A percentile compares a stretch with the other conserved stretches of the same genome.
These are phyloP conservation scores for Grantiella picta DNA, from an alignment of 2,113 vertebrate genomes.

Conservation along the genomic window DNA sequence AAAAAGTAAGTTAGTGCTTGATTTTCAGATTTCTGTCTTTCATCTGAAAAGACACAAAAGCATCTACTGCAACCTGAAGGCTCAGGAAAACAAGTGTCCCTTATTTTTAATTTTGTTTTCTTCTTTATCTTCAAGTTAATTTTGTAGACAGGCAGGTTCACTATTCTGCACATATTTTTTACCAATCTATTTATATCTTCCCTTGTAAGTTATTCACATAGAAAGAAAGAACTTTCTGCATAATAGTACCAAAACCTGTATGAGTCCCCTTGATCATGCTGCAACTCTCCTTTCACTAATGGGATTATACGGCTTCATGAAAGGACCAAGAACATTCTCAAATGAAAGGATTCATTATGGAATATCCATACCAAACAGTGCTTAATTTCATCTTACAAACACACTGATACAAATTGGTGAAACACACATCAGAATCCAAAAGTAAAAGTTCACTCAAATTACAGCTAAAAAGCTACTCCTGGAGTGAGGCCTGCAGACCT, in stretches of 20 bases:
- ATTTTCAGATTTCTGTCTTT: background rate
- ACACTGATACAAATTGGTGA: background rate
- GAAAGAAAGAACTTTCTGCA: background rate
- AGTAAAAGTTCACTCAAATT: background rate
- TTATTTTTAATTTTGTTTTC: background rate
- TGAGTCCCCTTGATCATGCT: background rate
- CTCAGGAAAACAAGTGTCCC: background rate
- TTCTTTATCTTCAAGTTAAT: background rate
- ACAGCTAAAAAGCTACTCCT: background rate
- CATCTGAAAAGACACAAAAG: background rate
- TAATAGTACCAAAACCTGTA: background rate
- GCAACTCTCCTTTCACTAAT: background rate
- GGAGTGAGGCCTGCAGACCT: background rate
- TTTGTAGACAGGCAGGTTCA: background rate
- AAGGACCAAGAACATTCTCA: background rate
- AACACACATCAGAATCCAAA: background rate
- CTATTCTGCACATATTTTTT: background rate
- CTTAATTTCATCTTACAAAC: background rate
- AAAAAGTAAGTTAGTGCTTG: background rate
- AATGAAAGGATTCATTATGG: background rate
- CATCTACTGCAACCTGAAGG: background rate
- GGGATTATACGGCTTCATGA: background rate
- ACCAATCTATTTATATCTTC: background rate
- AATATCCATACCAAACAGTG: background rate
- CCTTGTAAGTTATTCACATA: background rate